Percentiles rank a stretch among this genome's conserved stretches.
Evolutionary conservation across 2,797 vertebrate genomes (phyloP).

Genomic region (Manis javanica): DNA sequence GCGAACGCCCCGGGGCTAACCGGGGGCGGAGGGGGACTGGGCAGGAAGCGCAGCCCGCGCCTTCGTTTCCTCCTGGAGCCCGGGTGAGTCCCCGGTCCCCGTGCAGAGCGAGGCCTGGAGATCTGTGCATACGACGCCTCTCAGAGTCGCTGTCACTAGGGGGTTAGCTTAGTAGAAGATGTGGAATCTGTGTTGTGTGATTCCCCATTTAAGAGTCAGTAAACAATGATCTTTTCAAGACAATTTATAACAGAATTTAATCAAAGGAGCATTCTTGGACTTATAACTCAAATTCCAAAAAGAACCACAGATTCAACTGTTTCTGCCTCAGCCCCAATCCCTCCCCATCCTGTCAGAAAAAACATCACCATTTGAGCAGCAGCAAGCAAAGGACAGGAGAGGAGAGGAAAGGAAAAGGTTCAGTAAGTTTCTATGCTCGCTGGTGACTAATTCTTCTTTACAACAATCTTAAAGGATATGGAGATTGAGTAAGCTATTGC

Average conservation of each 20-base stretch:
- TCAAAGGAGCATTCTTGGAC: constrained; percentile 12
- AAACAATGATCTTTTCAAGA: constrained; percentile 57
- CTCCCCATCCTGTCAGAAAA: background rate
- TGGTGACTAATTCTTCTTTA: background rate
- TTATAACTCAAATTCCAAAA: constrained; percentile 64
- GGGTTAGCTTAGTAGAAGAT: constrained; percentile 12
- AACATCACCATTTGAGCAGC: background rate
- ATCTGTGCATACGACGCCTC: background rate
- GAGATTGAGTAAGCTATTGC: background rate
- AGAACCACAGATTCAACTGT: constrained; percentile 24
- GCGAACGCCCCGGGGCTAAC: background rate
- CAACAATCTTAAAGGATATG: background rate
- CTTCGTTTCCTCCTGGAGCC: background rate
- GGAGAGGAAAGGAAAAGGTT: background rate
- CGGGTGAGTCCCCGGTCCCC: background rate
- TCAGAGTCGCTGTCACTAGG: background rate
- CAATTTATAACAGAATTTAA: constrained; percentile 43
- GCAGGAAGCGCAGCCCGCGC: background rate
- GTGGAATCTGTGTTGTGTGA: background rate
- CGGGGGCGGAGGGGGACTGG: background rate
- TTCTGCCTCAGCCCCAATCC: background rate
- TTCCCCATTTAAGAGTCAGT: background rate
- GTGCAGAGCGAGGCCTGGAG: background rate
- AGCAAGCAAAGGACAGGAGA: background rate
- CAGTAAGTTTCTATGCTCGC: background rate